phyloP scores from a whole-genome alignment of 2,113 vertebrate species.

The Ondatra zibethicus region DNA sequence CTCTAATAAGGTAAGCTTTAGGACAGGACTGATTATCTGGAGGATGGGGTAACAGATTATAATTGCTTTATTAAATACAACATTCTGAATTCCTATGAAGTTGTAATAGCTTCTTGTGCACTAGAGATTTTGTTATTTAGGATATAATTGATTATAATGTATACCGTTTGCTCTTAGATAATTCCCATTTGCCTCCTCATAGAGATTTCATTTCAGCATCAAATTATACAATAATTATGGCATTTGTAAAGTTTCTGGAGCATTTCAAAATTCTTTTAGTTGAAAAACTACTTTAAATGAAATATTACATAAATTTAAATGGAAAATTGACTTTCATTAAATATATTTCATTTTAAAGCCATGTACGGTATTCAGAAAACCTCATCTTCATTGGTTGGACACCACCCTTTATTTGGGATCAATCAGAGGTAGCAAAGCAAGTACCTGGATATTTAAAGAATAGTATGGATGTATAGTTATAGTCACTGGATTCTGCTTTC shows the following conservation, averaged over 20 bases:
- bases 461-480: background rate
- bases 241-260: slow-evolving; percentile 64
- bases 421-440: slow-evolving; percentile 17
- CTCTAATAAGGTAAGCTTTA: slow-evolving; percentile 46
- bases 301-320: slow-evolving; percentile 57
- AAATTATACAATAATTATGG: slow-evolving; percentile 41
- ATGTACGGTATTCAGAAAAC: background rate
- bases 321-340: slow-evolving; percentile 50
- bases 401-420: slow-evolving; percentile 19
- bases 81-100: slow-evolving; percentile 67
- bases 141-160: slow-evolving; percentile 70
- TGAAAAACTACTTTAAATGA: slow-evolving; percentile 52
- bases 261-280: slow-evolving; percentile 44
- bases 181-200: slow-evolving; percentile 69
- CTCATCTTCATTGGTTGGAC: background rate
- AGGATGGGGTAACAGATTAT: slow-evolving; percentile 50
- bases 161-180: slow-evolving; percentile 69
- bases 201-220: slow-evolving; percentile 57
- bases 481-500: slow-evolving; percentile 43
- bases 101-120: slow-evolving; percentile 65
- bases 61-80: slow-evolving; percentile 73
- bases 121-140: slow-evolving; percentile 76
- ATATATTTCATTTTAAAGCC: background rate
- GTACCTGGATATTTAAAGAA: background rate
- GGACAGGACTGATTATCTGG: slow-evolving; percentile 54